Percentiles rank a stretch among this genome's conserved stretches.
phyloP scores from a whole-genome alignment of 2,797 vertebrate species.

The Periparus ater region DNA sequence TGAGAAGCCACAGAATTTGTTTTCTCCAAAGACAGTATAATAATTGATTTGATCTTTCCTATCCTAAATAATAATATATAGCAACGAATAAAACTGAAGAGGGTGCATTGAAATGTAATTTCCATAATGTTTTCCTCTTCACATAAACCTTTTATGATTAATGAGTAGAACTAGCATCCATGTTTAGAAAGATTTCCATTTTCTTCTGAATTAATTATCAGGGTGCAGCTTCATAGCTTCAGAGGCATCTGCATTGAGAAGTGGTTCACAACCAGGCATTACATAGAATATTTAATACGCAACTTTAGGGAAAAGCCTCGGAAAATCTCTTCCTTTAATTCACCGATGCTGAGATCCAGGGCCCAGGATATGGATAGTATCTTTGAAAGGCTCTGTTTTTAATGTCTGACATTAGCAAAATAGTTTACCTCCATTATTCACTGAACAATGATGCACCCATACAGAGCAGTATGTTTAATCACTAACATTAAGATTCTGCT shows the following conservation, averaged over 20 bases:
- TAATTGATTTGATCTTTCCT: slow-evolving; percentile 17
- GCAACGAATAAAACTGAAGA: slow-evolving; percentile 23
- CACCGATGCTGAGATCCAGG: not conserved
- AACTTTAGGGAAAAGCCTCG: not conserved
- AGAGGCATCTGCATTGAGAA: not conserved
- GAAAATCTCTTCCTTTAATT: not conserved
- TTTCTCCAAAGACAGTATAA: slow-evolving; percentile 15
- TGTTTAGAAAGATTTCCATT: slow-evolving; percentile 31
- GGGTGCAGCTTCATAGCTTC: not conserved
- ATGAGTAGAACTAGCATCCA: slow-evolving; percentile 1
- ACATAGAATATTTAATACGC: not conserved
- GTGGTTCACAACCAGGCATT: not conserved
- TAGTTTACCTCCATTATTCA: not conserved
- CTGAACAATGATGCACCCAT: not conserved
- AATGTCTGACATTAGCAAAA: not conserved
- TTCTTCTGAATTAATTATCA: slow-evolving; percentile 44
- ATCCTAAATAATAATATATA: slow-evolving; percentile 11
- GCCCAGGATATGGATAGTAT: not conserved
- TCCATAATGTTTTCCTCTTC: slow-evolving; percentile 46
- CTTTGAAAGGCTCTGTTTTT: not conserved
- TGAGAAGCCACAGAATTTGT: not conserved
- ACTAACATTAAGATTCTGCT: not conserved
- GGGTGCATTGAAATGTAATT: slow-evolving; percentile 18
- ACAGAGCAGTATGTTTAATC: not conserved
- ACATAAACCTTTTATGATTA: slow-evolving; percentile 40